Conservation (phyloP, 2,797 vertebrate genomes). For the Takifugu rubripes region DNA sequence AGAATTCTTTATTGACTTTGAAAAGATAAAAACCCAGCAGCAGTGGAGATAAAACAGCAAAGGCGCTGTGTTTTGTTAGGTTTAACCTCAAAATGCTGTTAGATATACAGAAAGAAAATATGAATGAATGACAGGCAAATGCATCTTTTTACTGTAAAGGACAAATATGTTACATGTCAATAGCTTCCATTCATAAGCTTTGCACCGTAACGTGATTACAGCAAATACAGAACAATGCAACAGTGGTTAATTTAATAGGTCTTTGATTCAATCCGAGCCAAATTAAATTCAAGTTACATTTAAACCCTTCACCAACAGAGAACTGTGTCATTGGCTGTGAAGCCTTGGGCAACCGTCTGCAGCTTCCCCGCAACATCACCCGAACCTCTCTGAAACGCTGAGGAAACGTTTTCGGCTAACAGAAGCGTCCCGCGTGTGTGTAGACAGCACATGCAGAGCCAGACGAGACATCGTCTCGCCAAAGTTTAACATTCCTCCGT, state of each 20-base stretch:
- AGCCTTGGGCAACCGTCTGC: too few species aligned
- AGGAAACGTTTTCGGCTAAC: too few species aligned
- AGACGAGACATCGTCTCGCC: too few species aligned
- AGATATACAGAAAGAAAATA: background rate
- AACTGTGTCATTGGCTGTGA: too few species aligned
- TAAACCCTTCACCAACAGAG: too few species aligned
- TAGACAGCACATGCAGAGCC: too few species aligned
- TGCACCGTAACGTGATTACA: background rate
- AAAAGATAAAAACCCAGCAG: constrained; percentile 10
- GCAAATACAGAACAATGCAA: background rate
- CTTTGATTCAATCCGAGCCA: too few species aligned
- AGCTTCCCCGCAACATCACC: too few species aligned
- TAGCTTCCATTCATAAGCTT: background rate
- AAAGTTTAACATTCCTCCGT: too few species aligned
- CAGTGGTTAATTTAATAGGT: background rate
- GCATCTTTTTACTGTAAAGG: background rate
- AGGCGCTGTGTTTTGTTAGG: constrained; percentile 3
- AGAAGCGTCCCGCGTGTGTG: too few species aligned
- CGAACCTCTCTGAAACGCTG: too few species aligned
- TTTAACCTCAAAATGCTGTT: background rate
- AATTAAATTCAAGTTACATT: too few species aligned
- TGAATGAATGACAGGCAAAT: background rate
- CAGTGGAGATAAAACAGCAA: constrained; percentile 5
- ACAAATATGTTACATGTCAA: background rate
- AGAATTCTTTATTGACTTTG: constrained; percentile 16